Evolutionary conservation across 1,140 invertebrate genomes (phyloP), one percentile per base, ranked within the genome.

Genomic region (Anadara kagoshimensis): DNA sequence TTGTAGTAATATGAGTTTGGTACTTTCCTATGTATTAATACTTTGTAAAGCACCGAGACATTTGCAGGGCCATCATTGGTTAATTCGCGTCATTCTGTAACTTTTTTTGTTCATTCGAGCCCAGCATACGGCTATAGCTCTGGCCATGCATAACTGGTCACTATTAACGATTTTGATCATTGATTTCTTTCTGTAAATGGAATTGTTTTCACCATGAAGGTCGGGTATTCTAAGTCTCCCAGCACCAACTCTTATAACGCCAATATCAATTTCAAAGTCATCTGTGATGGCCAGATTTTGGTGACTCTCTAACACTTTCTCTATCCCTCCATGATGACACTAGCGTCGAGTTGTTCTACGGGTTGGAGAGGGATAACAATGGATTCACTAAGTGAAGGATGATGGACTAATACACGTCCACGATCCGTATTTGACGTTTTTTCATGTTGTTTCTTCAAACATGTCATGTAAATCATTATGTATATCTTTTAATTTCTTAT

Each of bases 401-500:
- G 57, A 26, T 36, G 22, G 16, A 59, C 18, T 8, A 24, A 20
- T 7, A 59, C 57, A 18, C 57, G 20, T 12, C 57, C 57, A 24
- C 20, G 1, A 24, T 59, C 57, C 26, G 18, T 61, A n/a, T 18
- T 41, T 41, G 26, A 20, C 43, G 58, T 26, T 41, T 61, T 61
- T 18, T 41, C 14, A 11, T 18, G 43, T 18, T 1, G 41, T 14
- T 20, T 61, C 58, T 36, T 61, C 58, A 20, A 61, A 41, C 58
- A 61, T 61, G 20, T 41, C 29, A 41, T 61, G 58, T 41, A 61
- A 11, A 20, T 61, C 43, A 14, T 16, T 41, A 41, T 36, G 41
- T 36, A 61, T 61, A 41, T 61, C 58, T 61, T 41, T 16, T 29
- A 61, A 44, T 41, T 61, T 61, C 4, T 61, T 41, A 36, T 41